Base-by-base conservation (phyloP, 2,888 invertebrate species). In the Acleris literana region DNA sequence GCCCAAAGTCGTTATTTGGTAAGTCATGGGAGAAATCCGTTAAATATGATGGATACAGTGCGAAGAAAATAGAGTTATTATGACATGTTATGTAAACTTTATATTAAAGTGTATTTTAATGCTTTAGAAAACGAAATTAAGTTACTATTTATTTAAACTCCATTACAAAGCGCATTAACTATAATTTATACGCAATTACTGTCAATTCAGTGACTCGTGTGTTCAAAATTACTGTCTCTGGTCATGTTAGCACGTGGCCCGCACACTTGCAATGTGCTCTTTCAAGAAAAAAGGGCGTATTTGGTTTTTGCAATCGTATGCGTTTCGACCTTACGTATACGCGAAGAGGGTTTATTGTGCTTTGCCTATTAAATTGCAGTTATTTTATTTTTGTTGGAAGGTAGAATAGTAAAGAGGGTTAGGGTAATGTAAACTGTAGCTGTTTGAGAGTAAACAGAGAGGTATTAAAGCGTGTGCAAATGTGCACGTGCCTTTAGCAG, bases 181-280 rank as follows among this genome's bases (percentile, higher is more conserved):
- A 71, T 78, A 76, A 82, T 82, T 81, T 82, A 82, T 81, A 72
- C 73, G 77, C 80, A 78, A 79, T 82, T 80, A 80, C 73, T 78
- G 75, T 74, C 73, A 75, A 73, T 73, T 72, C 69, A 72, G 68
- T 74, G 68, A 71, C 73, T 74, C 74, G 70, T 52, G 48, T 59
- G 72, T 66, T 69, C 64, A 60, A 69, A 73, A 74, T 75, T 70
- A 71, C 72, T 70, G 68, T 62, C 68, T 61, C 59, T 25, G 52
- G 53, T 59, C 64, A 56, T 60, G 33, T 25, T 25, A 68, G 44
- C 72, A 69, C 71, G 72, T 69, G 72, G 25, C 69, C 22, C 43
- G 44, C 55, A 56, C 57, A 62, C 56, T 16, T 53, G 3, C 25
- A 39, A 39, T 39, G 13, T 13, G 11, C 13, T 13, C 39, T 39